Evolutionary conservation across 2,888 invertebrate species (phyloP).

Genomic region (Agriotes lineatus): DNA sequence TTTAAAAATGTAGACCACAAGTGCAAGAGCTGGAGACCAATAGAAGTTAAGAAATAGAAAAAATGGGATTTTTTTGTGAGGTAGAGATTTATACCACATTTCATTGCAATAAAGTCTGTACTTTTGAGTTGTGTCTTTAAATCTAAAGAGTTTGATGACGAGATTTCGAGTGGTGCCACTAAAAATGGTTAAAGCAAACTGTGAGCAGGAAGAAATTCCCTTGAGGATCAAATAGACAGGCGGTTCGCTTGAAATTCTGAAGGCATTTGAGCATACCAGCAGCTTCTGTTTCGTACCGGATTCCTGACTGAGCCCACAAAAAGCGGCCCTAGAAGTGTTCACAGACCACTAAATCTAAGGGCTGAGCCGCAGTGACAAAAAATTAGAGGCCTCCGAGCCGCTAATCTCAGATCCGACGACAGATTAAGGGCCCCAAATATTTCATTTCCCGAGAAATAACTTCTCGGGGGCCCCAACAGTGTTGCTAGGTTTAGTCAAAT

Average conservation of each 20-base stretch:
- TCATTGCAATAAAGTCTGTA: no score
- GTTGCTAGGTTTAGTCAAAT: no score
- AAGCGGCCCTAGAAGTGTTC: slow-evolving; percentile 16
- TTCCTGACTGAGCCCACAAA: slow-evolving; percentile 27
- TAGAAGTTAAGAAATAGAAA: no score
- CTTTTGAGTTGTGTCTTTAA: no score
- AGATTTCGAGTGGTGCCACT: no score
- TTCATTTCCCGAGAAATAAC: no score
- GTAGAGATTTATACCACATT: no score
- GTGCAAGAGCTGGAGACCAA: no score
- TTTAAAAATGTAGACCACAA: no score
- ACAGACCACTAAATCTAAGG: slow-evolving; percentile 25
- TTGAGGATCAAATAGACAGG: slow-evolving; percentile 23
- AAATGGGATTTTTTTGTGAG: no score
- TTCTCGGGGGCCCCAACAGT: no score
- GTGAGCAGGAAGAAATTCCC: slow-evolving; percentile 9
- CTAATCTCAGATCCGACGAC: slow-evolving; percentile 20
- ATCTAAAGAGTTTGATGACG: no score
- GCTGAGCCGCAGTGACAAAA: slow-evolving; percentile 30
- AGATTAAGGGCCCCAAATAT: slow-evolving; percentile 5
- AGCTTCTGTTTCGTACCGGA: slow-evolving; percentile 39
- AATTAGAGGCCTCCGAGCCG: slow-evolving; percentile 15
- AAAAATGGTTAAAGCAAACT: background rate
- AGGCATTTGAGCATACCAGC: slow-evolving; percentile 36
- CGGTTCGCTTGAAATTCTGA: slow-evolving; percentile 22